Conservation (phyloP, 2,797 vertebrate genomes). For the Dipus sagitta region DNA sequence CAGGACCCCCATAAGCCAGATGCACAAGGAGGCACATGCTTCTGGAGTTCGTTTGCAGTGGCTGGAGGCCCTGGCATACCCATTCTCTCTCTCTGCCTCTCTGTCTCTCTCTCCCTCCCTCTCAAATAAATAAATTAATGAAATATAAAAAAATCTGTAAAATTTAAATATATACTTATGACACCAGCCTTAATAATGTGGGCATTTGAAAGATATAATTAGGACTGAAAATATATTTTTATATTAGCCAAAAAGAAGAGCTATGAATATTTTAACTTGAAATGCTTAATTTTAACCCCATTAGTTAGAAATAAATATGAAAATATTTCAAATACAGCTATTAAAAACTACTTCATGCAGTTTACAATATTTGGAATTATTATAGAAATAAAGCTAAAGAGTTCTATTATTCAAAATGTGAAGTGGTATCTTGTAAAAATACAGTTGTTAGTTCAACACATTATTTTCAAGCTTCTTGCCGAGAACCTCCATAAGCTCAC, state of each 20-base stretch:
- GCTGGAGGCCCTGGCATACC: too few species aligned
- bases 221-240: slow-evolving; percentile 26
- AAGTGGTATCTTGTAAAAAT: background rate
- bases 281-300: slow-evolving; percentile 58
- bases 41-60: too few species aligned
- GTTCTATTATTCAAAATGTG: slow-evolving; percentile 3
- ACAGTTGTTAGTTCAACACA: background rate
- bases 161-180: slow-evolving; percentile 50
- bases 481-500: background rate
- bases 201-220: slow-evolving; percentile 65
- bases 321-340: slow-evolving; percentile 57
- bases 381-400: background rate
- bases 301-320: slow-evolving; percentile 6
- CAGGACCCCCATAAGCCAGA: too few species aligned
- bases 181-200: slow-evolving; percentile 11
- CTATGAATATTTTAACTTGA: slow-evolving; percentile 47
- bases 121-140: too few species aligned
- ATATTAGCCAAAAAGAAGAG: slow-evolving; percentile 48
- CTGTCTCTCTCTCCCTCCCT: too few species aligned
- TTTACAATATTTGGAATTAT: slow-evolving; percentile 27
- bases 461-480: background rate
- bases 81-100: too few species aligned
- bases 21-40: too few species aligned
- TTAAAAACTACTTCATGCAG: background rate
- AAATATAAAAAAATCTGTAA: background rate